Base-by-base conservation (phyloP, 2,797 vertebrate species). In the Bufotes viridis region DNA sequence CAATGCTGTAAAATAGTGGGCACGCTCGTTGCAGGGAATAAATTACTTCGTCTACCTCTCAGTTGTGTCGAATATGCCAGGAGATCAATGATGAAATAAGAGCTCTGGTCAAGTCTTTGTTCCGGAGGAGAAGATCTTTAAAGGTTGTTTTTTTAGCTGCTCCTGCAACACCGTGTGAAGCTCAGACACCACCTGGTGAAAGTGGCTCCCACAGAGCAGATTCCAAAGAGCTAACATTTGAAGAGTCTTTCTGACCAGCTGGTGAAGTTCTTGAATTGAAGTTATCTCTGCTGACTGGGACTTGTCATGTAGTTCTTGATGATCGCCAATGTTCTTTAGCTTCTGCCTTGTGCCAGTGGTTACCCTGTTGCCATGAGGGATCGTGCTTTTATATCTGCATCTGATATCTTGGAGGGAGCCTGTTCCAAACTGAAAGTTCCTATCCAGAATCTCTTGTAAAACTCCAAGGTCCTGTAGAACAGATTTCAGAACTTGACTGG, bases 121-220 rank as follows among this genome's bases (percentile, higher is more conserved):
- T 97, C 81, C 95, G 94, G 90, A 98, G 97, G 72, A 99, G 97
- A 20, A 99, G 91, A 85, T 99, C 98, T 93, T 97, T 98, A 91
- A 99, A 98, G 90, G 95, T 97, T 0, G 95, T 97, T 67, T 95
- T 95, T 92, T 98, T 99, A 99, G 94, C 85, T 97, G 97, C 69
- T 99, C 98, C 90, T 98, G 98, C 92, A 98, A 96, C 81, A 99
- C 98, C 97, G 98, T 98, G 81, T 97, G 97, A 92, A 99, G 96
- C 87, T 98, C 98, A 49, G 97, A 95, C 74, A 98, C 96, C 91
- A 99, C 97, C 92, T 96, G 93, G 93, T 95, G 96, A 92, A 99
- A 98, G 42, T 98, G 97, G 91, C 99, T 97, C 88, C 99, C 98
- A 91, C 97, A 98, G 3, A 99, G 95, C 80, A 99, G 94, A 88